Conservation (phyloP, 2,888 invertebrate genomes). For the Margaritifera margaritifera region DNA sequence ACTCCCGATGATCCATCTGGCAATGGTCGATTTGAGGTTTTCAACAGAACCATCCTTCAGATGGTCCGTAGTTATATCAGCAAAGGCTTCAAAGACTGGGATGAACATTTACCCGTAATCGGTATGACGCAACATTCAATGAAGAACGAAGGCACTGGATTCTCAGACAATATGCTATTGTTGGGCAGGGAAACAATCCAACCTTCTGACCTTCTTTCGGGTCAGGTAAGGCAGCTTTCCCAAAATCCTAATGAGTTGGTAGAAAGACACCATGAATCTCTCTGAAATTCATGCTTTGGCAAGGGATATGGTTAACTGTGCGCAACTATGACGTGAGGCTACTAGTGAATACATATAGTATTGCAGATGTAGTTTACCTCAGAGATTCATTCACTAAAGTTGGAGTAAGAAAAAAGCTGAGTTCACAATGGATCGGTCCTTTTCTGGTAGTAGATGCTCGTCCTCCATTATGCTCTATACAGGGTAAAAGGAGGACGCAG, state of each 20-base stretch:
- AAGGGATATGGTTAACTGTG: too few relatives aligned
- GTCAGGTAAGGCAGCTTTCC: too few relatives aligned
- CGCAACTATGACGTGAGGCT: too few relatives aligned
- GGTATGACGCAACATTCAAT: constrained; percentile 4
- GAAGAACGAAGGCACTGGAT: neutral
- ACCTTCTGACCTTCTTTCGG: neutral
- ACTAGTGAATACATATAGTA: neutral
- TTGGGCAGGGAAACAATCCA: constrained; percentile 8
- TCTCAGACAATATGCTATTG: constrained; percentile 3
- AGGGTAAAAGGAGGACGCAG: too few relatives aligned
- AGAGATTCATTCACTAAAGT: constrained; percentile 1
- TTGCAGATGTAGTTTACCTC: neutral
- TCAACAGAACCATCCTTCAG: constrained; percentile 5
- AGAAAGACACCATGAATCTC: too few relatives aligned
- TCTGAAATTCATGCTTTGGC: too few relatives aligned
- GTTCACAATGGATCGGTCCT: too few relatives aligned
- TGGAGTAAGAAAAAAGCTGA: neutral
- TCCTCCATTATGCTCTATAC: too few relatives aligned
- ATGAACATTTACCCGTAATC: neutral
- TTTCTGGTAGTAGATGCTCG: too few relatives aligned
- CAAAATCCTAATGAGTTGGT: too few relatives aligned
- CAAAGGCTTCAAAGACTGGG: neutral
- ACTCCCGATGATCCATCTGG: constrained; percentile 15
- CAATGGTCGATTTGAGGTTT: constrained; percentile 10
- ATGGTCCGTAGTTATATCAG: constrained; percentile 2